Percentiles rank a stretch among this genome's conserved stretches.
Evolutionary conservation across 92 coral and sea anemone genomes (phyloP).

Genomic region (Heteractis magnifica): DNA sequence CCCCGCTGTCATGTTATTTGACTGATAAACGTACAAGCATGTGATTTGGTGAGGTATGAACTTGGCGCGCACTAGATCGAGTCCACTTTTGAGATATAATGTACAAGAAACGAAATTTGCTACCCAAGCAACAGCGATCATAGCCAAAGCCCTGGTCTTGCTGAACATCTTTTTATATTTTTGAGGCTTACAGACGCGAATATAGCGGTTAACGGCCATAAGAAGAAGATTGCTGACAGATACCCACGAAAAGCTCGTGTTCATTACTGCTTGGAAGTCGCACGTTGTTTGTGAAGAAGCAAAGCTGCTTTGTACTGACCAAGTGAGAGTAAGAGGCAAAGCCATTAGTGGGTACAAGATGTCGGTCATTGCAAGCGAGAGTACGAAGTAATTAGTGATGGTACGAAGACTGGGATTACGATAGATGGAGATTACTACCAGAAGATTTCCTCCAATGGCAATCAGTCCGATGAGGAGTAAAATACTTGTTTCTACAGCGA

Average conservation of each 20-base stretch:
- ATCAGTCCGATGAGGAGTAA: constrained; percentile 20
- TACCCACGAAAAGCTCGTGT: neutral
- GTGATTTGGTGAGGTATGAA: neutral
- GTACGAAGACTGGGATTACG: constrained; percentile 28
- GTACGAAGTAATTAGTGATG: constrained; percentile 28
- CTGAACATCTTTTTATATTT: constrained; percentile 13
- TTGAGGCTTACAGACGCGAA: constrained; percentile 11
- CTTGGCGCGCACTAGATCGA: neutral
- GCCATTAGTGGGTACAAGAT: constrained; percentile 8
- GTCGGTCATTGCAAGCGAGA: constrained; percentile 30
- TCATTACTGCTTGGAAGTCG: constrained; percentile 13
- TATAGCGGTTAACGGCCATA: constrained; percentile 14
- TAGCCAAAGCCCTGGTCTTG: neutral
- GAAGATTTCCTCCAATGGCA: constrained; percentile 31
- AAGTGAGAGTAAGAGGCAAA: constrained; percentile 21
- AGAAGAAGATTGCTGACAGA: constrained; percentile 11
- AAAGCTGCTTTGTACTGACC: neutral
- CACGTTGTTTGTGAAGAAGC: neutral
- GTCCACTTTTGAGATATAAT: neutral
- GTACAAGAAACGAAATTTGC: neutral
- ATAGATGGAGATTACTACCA: constrained; percentile 27
- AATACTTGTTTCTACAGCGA: constrained; percentile 5
- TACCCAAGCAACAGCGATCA: constrained; percentile 2
- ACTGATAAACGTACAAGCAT: neutral
- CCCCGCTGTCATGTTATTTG: neutral